phyloP scores from a whole-genome alignment of 2,113 vertebrate genomes.

The Carassius auratus region DNA sequence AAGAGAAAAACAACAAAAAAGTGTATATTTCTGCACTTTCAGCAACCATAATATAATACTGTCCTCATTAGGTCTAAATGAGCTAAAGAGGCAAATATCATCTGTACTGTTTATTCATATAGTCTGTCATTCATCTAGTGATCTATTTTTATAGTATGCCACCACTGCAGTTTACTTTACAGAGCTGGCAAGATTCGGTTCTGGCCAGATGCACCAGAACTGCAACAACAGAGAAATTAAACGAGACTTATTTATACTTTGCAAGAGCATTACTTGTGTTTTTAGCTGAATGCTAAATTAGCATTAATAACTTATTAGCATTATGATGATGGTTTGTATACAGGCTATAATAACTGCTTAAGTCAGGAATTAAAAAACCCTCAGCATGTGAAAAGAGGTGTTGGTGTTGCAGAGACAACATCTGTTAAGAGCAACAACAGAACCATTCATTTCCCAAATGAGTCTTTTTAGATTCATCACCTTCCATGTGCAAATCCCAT shows the following conservation, averaged over 20 bases:
- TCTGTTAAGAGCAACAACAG: constrained; percentile 26
- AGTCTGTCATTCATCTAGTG: not conserved
- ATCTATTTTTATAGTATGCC: constrained; percentile 13
- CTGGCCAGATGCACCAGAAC: constrained; percentile 25
- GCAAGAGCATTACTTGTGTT: not conserved
- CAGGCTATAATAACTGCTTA: constrained; percentile 4
- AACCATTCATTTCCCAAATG: constrained; percentile 14
- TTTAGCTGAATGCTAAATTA: constrained; percentile 20
- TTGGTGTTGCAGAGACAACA: constrained; percentile 21
- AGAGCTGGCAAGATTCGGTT: constrained; percentile 3
- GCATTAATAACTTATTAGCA: constrained; percentile 34
- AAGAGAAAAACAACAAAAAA: not conserved
- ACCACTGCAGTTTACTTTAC: constrained; percentile 22
- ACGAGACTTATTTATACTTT: constrained; percentile 22
- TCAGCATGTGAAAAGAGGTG: constrained; percentile 2
- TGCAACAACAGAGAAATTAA: constrained; percentile 13
- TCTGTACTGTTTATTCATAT: constrained; percentile 22
- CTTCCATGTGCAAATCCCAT: constrained; percentile 75
- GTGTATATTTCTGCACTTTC: constrained; percentile 28
- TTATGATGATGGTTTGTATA: constrained; percentile 7
- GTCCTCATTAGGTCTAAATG: not conserved
- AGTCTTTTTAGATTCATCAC: constrained; percentile 48
- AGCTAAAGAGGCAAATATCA: not conserved
- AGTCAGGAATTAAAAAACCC: not conserved
- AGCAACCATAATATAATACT: not conserved